A percentile compares a stretch with the other conserved stretches of the same genome.
Evolutionary conservation across 2,113 vertebrate genomes (phyloP).

Genomic region (Epinephelus moara): DNA sequence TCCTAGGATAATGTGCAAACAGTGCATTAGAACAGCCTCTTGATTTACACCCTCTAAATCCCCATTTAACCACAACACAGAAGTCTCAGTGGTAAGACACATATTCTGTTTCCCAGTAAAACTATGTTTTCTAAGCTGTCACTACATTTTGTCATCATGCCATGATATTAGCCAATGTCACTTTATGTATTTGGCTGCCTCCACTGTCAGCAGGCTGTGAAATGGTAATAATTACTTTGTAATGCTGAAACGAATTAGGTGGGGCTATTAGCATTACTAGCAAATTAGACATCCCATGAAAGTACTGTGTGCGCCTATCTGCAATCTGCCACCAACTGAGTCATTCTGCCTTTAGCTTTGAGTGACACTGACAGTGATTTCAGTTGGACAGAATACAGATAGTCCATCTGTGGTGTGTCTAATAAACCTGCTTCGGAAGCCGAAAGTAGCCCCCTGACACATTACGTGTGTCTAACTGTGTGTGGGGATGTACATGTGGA

Average conservation of each 20-base stretch:
- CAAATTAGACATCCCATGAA: slow-evolving; percentile 29
- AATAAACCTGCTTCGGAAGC: slow-evolving; percentile 59
- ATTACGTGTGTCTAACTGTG: slow-evolving; percentile 10
- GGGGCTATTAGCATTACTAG: slow-evolving; percentile 40
- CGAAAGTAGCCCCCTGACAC: slow-evolving; percentile 44
- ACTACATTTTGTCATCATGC: neutral
- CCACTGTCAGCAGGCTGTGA: slow-evolving; percentile 21
- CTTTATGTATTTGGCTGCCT: slow-evolving; percentile 27
- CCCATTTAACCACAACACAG: neutral
- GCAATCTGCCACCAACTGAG: slow-evolving; percentile 59
- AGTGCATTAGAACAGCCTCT: neutral
- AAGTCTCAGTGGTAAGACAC: neutral
- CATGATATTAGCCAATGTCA: slow-evolving; percentile 33
- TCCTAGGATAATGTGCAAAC: no score
- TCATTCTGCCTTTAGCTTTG: slow-evolving; percentile 57
- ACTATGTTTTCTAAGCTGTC: neutral
- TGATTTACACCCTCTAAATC: neutral
- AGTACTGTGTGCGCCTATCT: slow-evolving; percentile 29
- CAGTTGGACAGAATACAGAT: slow-evolving; percentile 59
- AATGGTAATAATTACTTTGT: slow-evolving; percentile 45
- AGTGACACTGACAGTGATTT: slow-evolving; percentile 66
- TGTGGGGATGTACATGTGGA: slow-evolving; percentile 35
- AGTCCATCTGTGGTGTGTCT: slow-evolving; percentile 70
- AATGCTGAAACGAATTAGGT: slow-evolving; percentile 30
- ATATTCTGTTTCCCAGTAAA: neutral